Evolutionary conservation across 2,113 vertebrate species (phyloP), one percentile per base, ranked within the genome.

Genomic region (Hoplias malabaricus): DNA sequence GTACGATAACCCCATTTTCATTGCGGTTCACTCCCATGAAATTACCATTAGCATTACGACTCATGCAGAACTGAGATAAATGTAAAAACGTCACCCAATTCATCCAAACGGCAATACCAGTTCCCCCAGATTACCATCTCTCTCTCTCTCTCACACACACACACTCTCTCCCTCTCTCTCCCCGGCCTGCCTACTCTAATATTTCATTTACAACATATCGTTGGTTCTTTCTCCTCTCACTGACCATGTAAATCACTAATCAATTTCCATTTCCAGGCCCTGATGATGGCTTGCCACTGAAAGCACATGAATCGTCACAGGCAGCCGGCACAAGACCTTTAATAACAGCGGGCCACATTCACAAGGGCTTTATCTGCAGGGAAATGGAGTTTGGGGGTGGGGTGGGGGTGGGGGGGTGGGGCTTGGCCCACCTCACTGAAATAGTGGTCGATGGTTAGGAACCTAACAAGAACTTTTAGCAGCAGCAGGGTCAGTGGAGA

Each of bases 211-310:
- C 94, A 96, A 94, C 93, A 93, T 96, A 94, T 94, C 93, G 93
- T 94, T 96, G 96, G 95, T 97, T 98, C 95, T 98, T 96, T 96
- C 95, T 96, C 94, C 94, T 96, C 94, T 95, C 94, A 93, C 94
- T 96, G 95, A 95, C 95, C 96, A 99, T 98, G 96, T 98, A 98
- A 97, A 98, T 97, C 95, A 96, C 95, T 96, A 97, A 98, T 98
- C 96, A 98, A 98, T 98, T 99, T 96, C 96, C 95, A 97, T 98
- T 98, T 98, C 94, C 95, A 96, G 94, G 94, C 93, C 94, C 94
- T 94, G 94, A 95, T 93, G 96, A 95, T 93, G 93, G 94, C 95
- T 94, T 96, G 94, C 93, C 94, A 94, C 93, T 95, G 94, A 96
- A 95, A 95, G 93, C 94, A 89, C 89, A 87, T 89, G 88, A 87